These are phyloP conservation scores for Haemorhous mexicanus DNA, from an alignment of 2,113 vertebrate species.

Conservation along the genomic window DNA sequence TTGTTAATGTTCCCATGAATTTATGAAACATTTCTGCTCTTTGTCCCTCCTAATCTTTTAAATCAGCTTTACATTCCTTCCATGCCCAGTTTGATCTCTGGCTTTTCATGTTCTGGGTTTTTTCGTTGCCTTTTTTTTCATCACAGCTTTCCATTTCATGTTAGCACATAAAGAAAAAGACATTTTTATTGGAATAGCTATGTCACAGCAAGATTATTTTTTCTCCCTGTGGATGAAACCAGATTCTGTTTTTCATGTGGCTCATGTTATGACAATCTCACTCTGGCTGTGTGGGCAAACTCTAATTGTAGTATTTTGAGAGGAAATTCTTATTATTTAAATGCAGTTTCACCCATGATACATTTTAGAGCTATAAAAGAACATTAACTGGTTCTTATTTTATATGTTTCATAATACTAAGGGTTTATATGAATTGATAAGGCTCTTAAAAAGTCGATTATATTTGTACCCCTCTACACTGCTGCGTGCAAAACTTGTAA, in stretches of 20 bases:
- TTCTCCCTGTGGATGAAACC: slow-evolving; percentile 15
- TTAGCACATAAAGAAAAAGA: slow-evolving; percentile 25
- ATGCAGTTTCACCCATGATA: not conserved
- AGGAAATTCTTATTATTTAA: slow-evolving; percentile 37
- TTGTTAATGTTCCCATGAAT: not conserved
- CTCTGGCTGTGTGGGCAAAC: not conserved
- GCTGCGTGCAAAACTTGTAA: not conserved
- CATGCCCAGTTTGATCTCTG: not conserved
- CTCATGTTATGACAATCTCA: not conserved
- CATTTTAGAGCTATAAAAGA: not conserved
- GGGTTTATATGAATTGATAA: slow-evolving; percentile 6
- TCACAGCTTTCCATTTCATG: not conserved
- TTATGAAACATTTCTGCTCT: not conserved
- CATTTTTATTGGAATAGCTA: not conserved
- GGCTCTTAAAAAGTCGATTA: slow-evolving; percentile 7
- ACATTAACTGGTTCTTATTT: slow-evolving; percentile 18
- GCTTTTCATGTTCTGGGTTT: not conserved
- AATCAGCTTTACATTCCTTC: not conserved
- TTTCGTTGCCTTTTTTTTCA: not conserved
- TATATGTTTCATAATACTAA: slow-evolving; percentile 20
- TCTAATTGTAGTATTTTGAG: not conserved
- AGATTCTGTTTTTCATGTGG: not conserved
- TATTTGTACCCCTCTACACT: not conserved
- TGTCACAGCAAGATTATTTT: slow-evolving; percentile 11
- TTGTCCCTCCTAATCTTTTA: not conserved